Evolutionary conservation across 2,888 invertebrate genomes (phyloP).

Genomic region (Andrena chrysosceles): DNA sequence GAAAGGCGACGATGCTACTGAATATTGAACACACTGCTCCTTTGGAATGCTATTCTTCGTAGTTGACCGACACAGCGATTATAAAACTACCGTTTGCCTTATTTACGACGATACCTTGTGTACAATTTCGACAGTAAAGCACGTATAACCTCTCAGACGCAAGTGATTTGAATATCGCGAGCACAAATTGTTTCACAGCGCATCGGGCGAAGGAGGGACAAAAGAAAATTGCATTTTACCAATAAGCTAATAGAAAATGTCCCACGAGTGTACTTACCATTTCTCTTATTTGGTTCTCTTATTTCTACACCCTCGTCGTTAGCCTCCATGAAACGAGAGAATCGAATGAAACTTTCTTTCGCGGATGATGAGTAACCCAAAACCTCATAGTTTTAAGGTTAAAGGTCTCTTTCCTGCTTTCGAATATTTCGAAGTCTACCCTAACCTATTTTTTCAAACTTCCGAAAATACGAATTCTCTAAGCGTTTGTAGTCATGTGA

Average conservation of each 20-base stretch:
- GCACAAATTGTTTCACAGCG: too few species aligned
- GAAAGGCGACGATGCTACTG: slow-evolving; percentile 43
- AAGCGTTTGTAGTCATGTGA: too few species aligned
- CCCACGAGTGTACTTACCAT: slow-evolving; percentile 1
- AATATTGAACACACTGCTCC: slow-evolving; percentile 51
- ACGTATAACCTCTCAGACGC: neutral
- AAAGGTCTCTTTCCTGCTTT: neutral
- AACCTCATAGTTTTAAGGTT: slow-evolving; percentile 31
- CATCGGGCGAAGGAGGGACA: too few species aligned
- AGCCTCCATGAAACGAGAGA: slow-evolving; percentile 37
- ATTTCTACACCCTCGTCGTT: slow-evolving; percentile 25
- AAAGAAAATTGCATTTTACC: too few species aligned
- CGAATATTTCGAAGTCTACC: neutral
- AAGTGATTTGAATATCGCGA: too few species aligned
- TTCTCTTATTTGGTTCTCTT: slow-evolving; percentile 46
- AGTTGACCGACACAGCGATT: slow-evolving; percentile 42
- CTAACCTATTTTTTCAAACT: too few species aligned
- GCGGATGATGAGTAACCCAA: slow-evolving; percentile 21
- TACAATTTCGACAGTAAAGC: neutral
- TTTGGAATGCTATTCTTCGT: slow-evolving; percentile 29
- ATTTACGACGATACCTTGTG: slow-evolving; percentile 15
- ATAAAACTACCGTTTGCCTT: slow-evolving; percentile 6
- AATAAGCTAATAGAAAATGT: slow-evolving; percentile 26
- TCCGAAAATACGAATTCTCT: too few species aligned
- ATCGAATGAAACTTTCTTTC: slow-evolving; percentile 21